Conservation (phyloP, 2,888 invertebrate genomes). For the Steinernema scapterisci region DNA sequence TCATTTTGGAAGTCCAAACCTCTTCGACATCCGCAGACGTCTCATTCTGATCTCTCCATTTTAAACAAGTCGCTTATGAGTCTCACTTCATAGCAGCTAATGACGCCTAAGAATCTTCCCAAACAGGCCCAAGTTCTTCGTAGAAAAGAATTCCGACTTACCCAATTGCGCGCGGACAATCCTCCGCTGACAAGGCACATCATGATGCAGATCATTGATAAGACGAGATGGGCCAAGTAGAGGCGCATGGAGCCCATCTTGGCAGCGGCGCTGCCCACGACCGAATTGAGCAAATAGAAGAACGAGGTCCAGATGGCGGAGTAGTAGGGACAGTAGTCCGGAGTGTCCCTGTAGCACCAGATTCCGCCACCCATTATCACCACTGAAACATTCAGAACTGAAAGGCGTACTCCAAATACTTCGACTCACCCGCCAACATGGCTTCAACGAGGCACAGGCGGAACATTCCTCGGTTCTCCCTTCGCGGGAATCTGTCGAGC, state of each 20-base stretch:
- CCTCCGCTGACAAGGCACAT: conserved; percentile 60
- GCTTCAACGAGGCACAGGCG: conserved; percentile 58
- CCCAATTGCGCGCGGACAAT: conserved; percentile 51
- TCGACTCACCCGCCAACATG: conserved; percentile 52
- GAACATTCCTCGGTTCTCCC: conserved; percentile 65
- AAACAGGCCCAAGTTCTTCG: too few species aligned
- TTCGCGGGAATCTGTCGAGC: conserved; percentile 59
- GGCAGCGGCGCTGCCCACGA: conserved; percentile 55
- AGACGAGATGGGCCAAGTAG: conserved; percentile 63
- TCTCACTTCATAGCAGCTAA: too few species aligned
- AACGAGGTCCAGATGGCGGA: conserved; percentile 65
- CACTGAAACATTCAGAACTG: conserved; percentile 38
- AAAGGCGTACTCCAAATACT: background rate
- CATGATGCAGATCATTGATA: conserved; percentile 62
- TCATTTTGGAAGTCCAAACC: too few species aligned
- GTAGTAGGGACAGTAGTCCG: conserved; percentile 66
- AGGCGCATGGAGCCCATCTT: conserved; percentile 56
- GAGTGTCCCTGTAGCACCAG: conserved; percentile 62
- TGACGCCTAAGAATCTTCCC: too few species aligned
- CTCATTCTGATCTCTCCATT: too few species aligned
- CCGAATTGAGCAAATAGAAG: conserved; percentile 53
- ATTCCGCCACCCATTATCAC: conserved; percentile 62
- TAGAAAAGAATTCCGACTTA: background rate
- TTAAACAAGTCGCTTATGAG: too few species aligned
- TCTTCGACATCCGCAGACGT: too few species aligned